Evolutionary conservation across 2,888 invertebrate genomes (phyloP).

Genomic region (Agriopis leucophaearia): DNA sequence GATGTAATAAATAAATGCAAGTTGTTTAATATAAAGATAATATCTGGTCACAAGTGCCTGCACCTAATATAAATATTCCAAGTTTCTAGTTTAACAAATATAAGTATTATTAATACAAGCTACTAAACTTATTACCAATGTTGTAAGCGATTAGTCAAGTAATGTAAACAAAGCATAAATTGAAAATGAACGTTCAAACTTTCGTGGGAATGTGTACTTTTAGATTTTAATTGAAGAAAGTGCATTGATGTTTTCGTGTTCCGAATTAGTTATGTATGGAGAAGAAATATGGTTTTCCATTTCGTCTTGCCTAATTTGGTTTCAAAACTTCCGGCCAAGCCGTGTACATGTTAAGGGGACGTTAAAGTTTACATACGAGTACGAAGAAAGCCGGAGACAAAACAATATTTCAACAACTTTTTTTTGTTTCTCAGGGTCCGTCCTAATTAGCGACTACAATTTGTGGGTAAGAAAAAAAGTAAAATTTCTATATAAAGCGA

Average conservation of each 20-base stretch:
- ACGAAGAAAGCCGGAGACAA: conserved; percentile 15
- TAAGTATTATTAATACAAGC: conserved; percentile 10
- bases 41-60: conserved; percentile 25
- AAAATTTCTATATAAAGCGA: conserved; percentile 18
- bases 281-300: conserved; percentile 37
- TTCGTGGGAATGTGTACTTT: conserved; percentile 47
- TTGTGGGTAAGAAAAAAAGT: conserved; percentile 20
- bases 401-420: conserved; percentile 17
- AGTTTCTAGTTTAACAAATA: conserved; percentile 21
- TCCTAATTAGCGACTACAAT: conserved; percentile 25
- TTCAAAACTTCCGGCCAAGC: conserved; percentile 40
- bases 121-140: neutral
- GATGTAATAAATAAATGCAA: conserved; percentile 32
- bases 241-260: conserved; percentile 41
- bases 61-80: conserved; percentile 21
- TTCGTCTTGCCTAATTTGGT: conserved; percentile 30
- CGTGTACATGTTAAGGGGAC: conserved; percentile 17
- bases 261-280: conserved; percentile 38
- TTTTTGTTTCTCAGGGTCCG: conserved; percentile 14
- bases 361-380: conserved; percentile 37
- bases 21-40: conserved; percentile 24
- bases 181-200: conserved; percentile 29
- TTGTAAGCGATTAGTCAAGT: conserved; percentile 29
- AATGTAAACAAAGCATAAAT: conserved; percentile 38
- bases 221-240: conserved; percentile 46